Evolutionary conservation across 2,797 vertebrate species (phyloP).

Genomic region (Neostethus bicornis): DNA sequence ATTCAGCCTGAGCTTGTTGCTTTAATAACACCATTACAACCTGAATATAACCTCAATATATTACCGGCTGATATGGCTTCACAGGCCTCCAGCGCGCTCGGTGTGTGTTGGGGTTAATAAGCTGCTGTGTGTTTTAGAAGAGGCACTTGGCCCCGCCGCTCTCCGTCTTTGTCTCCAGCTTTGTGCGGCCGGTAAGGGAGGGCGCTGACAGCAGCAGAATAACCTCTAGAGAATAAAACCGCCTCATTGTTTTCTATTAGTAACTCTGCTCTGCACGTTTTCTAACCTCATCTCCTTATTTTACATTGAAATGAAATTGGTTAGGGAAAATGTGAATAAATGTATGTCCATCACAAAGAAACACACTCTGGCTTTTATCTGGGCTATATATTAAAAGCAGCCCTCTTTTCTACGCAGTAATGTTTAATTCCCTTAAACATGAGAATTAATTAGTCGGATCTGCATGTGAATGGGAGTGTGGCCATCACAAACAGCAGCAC

Average conservation of each 20-base stretch:
- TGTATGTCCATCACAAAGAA: slow-evolving; percentile 65
- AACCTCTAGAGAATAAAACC: slow-evolving; percentile 71
- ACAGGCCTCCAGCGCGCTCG: slow-evolving; percentile 34
- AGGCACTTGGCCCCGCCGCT: slow-evolving; percentile 70
- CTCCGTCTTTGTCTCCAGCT: slow-evolving; percentile 69
- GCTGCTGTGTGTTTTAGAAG: slow-evolving; percentile 71
- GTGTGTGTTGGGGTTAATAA: slow-evolving; percentile 74
- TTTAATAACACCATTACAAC: slow-evolving; percentile 80
- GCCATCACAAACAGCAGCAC: slow-evolving; percentile 24
- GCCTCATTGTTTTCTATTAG: slow-evolving; percentile 82
- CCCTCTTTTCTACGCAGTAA: slow-evolving; percentile 72
- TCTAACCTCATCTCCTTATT: slow-evolving; percentile 63
- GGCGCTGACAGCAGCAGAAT: slow-evolving; percentile 75
- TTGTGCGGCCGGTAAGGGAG: slow-evolving; percentile 44
- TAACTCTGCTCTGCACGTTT: slow-evolving; percentile 51
- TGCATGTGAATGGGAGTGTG: slow-evolving; percentile 80
- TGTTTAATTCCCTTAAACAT: slow-evolving; percentile 81
- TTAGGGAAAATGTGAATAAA: slow-evolving; percentile 65
- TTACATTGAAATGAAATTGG: slow-evolving; percentile 79
- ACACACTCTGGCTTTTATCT: slow-evolving; percentile 75
- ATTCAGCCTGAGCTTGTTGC: slow-evolving; percentile 75
- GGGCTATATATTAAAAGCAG: slow-evolving; percentile 73
- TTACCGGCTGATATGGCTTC: slow-evolving; percentile 64
- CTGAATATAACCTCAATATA: slow-evolving; percentile 77
- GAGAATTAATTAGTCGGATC: slow-evolving; percentile 84